A percentile compares a stretch with the other conserved stretches of the same genome.
phyloP scores from a whole-genome alignment of 2,113 vertebrate genomes.

The Brienomyrus brachyistius region DNA sequence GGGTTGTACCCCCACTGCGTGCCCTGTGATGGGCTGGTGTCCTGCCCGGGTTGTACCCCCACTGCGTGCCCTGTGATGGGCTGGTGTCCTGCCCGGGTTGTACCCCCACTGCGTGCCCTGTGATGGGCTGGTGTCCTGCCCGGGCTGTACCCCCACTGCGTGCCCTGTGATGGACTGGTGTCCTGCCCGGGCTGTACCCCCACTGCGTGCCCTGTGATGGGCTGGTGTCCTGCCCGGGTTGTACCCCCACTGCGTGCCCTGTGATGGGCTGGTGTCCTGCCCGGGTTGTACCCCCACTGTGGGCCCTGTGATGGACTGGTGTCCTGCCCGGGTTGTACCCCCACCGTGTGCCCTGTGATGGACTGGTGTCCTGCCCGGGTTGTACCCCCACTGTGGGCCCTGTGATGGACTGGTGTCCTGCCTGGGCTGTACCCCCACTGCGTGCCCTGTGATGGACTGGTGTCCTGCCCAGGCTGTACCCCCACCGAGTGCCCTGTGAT shows the following conservation, averaged over 20 bases:
- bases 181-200: neutral
- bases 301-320: neutral
- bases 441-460: neutral
- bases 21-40: neutral
- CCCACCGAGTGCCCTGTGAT: neutral
- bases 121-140: neutral
- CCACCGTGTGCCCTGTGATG: neutral
- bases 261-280: too few relatives aligned
- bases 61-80: neutral
- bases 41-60: neutral
- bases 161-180: neutral
- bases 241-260: neutral
- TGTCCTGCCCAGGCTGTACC: too few relatives aligned
- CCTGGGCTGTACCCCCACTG: neutral
- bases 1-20: neutral
- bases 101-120: neutral
- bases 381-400: neutral
- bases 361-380: neutral
- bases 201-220: neutral
- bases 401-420: neutral
- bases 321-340: neutral
- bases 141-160: neutral
- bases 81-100: too few relatives aligned
- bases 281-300: neutral
- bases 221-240: neutral